Percentiles rank a stretch among this genome's conserved stretches.
phyloP scores from a whole-genome alignment of 37 sponge, comb jelly and placozoan species.

The Aplysina aerophoba region DNA sequence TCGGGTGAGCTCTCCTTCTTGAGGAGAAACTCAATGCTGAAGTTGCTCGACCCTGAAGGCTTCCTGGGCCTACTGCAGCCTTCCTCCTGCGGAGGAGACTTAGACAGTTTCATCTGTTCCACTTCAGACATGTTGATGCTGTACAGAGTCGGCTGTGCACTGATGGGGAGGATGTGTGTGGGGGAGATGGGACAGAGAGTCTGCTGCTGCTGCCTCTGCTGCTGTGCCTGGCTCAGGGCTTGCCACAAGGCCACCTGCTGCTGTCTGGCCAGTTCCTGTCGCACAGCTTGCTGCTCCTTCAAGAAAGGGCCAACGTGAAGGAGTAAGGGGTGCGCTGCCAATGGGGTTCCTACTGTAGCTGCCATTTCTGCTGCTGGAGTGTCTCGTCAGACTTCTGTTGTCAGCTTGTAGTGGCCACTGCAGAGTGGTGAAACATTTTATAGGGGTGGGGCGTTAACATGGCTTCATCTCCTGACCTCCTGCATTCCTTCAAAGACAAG shows the following conservation, averaged over 20 bases:
- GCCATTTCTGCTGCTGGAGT: neutral
- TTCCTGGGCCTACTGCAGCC: neutral
- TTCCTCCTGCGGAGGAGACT: neutral
- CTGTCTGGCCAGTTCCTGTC: conserved; percentile 1
- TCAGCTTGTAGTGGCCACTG: too few species aligned
- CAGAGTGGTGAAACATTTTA: too few species aligned
- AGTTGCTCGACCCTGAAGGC: neutral
- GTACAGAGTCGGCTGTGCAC: conserved; percentile 21
- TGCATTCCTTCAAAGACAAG: too few species aligned
- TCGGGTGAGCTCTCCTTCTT: conserved; percentile 11
- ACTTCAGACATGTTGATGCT: conserved; percentile 26
- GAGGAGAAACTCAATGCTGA: conserved; percentile 23
- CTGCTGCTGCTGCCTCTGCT: conserved; percentile 4
- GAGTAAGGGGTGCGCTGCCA: neutral
- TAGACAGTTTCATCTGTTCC: neutral
- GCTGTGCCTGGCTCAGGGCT: neutral
- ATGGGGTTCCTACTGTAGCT: neutral
- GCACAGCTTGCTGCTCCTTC: neutral
- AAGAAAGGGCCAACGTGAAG: neutral
- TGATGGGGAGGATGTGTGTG: neutral
- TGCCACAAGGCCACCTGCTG: conserved; percentile 22
- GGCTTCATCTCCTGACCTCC: neutral
- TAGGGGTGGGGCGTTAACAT: too few species aligned
- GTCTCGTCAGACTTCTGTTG: neutral
- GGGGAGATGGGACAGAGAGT: conserved; percentile 1